Evolutionary conservation across 1,140 invertebrate genomes (phyloP).

Genomic region (Globodera rostochiensis): DNA sequence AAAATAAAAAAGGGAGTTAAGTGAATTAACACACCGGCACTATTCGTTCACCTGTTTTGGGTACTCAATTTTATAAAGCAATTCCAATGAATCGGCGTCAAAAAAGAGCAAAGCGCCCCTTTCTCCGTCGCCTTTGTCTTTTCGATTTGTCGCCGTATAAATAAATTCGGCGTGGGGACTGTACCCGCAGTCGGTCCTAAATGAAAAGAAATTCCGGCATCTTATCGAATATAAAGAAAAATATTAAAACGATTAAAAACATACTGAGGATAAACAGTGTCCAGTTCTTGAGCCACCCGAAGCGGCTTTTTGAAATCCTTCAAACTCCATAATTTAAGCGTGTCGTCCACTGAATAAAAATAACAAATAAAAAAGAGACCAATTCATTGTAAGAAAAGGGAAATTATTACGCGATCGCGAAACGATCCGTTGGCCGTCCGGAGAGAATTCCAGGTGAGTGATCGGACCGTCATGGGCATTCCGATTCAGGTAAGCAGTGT

Average conservation of each 20-base stretch:
- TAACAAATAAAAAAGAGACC: not conserved
- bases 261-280: slow-evolving; percentile 78
- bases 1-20: slow-evolving; percentile 25
- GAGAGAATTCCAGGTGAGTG: slow-evolving; percentile 83
- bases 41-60: slow-evolving; percentile 72
- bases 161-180: slow-evolving; percentile 89
- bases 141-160: slow-evolving; percentile 82
- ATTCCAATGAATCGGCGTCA: slow-evolving; percentile 77
- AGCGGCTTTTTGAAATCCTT: slow-evolving; percentile 80
- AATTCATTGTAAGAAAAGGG: not conserved
- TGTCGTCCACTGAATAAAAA: slow-evolving; percentile 76
- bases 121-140: slow-evolving; percentile 72
- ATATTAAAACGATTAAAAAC: slow-evolving; percentile 35
- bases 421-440: slow-evolving; percentile 79
- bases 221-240: not conserved
- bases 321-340: slow-evolving; percentile 91
- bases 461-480: slow-evolving; percentile 84
- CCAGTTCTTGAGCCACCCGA: slow-evolving; percentile 74
- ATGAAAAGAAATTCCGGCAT: slow-evolving; percentile 29
- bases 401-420: slow-evolving; percentile 75
- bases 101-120: slow-evolving; percentile 81
- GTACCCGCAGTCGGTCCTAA: slow-evolving; percentile 86
- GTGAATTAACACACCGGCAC: slow-evolving; percentile 12
- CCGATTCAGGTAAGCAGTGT: slow-evolving; percentile 77
- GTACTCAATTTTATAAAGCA: slow-evolving; percentile 74